Evolutionary conservation across 2,113 vertebrate species (phyloP).

Genomic region (Psophia crepitans): DNA sequence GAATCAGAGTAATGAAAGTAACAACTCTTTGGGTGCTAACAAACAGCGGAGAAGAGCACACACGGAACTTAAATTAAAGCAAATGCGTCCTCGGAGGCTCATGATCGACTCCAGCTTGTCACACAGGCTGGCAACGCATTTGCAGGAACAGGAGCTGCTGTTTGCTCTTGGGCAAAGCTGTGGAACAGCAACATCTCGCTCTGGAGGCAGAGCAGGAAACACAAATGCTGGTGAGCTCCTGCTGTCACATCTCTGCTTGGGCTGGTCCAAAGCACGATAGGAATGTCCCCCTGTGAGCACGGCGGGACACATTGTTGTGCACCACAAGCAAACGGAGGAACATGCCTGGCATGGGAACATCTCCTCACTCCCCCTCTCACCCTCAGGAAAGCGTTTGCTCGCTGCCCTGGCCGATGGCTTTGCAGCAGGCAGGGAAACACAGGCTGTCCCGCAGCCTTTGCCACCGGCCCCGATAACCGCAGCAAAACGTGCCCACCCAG

Average conservation of each 20-base stretch:
- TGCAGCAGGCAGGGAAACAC: not conserved
- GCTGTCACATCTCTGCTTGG: too few relatives aligned
- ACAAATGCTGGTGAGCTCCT: not conserved
- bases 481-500: not conserved
- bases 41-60: not conserved
- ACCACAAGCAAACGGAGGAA: not conserved
- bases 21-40: not conserved
- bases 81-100: not conserved
- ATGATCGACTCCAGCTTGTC: not conserved
- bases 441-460: not conserved
- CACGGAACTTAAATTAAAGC: not conserved
- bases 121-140: not conserved
- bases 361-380: not conserved
- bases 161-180: not conserved
- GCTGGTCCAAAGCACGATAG: not conserved
- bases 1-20: not conserved
- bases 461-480: too few relatives aligned
- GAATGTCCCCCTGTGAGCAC: not conserved
- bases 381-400: not conserved
- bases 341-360: fast-evolving
- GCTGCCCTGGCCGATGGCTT: not conserved
- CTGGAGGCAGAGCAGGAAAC: not conserved
- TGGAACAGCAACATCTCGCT: not conserved
- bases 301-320: not conserved
- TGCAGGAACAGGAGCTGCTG: not conserved